These are phyloP conservation scores for Aphelenchoides fujianensis DNA, from an alignment of 1,140 invertebrate species.

Conservation along the genomic window DNA sequence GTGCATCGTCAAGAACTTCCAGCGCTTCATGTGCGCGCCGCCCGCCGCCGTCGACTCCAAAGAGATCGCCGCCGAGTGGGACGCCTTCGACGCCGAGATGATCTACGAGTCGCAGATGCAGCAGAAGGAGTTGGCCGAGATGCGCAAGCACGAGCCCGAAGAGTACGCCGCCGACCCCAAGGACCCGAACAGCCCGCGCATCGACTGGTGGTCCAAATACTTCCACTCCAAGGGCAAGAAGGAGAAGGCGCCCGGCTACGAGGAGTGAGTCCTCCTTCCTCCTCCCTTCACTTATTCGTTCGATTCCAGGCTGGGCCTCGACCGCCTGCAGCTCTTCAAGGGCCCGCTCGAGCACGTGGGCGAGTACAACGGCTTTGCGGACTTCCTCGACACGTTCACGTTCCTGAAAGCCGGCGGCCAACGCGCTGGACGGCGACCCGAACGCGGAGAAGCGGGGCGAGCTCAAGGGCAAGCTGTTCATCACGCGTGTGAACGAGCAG, in stretches of 20 bases:
- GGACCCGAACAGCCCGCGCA: conserved; percentile 34
- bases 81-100: conserved; percentile 23
- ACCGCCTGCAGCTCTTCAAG: conserved; percentile 39
- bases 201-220: conserved; percentile 68
- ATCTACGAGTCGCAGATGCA: conserved; percentile 24
- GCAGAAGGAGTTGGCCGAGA: conserved; percentile 19
- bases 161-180: conserved; percentile 24
- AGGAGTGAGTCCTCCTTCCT: conserved; percentile 48
- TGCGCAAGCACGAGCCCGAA: conserved; percentile 22
- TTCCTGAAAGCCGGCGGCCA: conserved; percentile 63
- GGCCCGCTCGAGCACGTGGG: conserved; percentile 63
- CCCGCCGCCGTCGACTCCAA: background rate
- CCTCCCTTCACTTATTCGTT: background rate
- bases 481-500: conserved; percentile 26
- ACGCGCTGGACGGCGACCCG: conserved; percentile 40
- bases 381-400: conserved; percentile 66
- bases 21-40: conserved; percentile 34
- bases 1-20: conserved; percentile 63
- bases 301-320: conserved; percentile 49
- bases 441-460: conserved; percentile 64
- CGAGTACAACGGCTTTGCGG: conserved; percentile 62
- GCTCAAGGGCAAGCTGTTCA: conserved; percentile 64
- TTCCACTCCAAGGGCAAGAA: conserved; percentile 64
- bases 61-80: conserved; percentile 40
- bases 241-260: conserved; percentile 61